phyloP scores from a whole-genome alignment of 2,797 vertebrate species.

The Morus bassanus region DNA sequence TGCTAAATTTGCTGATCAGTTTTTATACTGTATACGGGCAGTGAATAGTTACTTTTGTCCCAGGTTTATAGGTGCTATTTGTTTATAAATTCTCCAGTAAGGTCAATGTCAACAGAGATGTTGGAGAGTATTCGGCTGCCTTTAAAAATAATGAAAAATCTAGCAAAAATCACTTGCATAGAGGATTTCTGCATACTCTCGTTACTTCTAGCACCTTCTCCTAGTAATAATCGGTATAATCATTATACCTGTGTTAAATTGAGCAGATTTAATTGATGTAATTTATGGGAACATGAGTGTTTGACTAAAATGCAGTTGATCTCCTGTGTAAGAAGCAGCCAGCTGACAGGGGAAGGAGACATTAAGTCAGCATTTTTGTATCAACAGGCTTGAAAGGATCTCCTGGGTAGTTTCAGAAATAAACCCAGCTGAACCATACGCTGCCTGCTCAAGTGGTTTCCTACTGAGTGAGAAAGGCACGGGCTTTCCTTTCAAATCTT shows the following conservation, averaged over 20 bases:
- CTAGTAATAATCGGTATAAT: accelerated
- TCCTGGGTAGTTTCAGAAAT: neutral
- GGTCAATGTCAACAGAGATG: neutral
- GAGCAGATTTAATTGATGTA: neutral
- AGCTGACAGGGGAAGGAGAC: neutral
- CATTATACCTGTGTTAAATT: neutral
- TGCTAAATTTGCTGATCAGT: neutral
- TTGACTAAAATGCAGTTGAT: neutral
- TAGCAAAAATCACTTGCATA: neutral
- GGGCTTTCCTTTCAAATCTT: neutral
- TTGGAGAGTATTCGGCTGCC: neutral
- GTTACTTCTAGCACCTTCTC: neutral
- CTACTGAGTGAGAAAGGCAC: neutral
- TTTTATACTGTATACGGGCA: neutral
- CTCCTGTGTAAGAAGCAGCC: neutral
- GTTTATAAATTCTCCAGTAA: neutral
- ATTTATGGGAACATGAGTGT: neutral
- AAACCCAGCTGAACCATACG: neutral
- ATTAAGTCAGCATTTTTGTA: neutral
- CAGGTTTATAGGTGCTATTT: neutral
- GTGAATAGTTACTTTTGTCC: neutral
- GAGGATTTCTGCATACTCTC: neutral
- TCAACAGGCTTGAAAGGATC: neutral
- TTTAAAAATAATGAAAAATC: neutral
- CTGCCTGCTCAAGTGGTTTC: neutral